Evolutionary conservation across 2,888 invertebrate genomes (phyloP).

Genomic region (Leucania comma): DNA sequence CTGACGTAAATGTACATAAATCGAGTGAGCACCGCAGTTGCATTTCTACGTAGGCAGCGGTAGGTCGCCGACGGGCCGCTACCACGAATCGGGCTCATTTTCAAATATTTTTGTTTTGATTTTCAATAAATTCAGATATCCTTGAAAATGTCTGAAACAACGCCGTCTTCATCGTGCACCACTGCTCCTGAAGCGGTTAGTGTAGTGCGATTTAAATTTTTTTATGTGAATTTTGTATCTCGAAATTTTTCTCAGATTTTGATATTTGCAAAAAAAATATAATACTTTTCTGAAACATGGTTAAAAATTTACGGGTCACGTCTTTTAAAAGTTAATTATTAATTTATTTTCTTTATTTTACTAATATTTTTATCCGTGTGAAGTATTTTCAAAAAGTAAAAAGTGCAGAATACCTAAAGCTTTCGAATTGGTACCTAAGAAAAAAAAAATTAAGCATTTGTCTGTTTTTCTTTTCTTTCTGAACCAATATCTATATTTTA

Average conservation of each 20-base stretch:
- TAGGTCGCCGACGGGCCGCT: constrained; percentile 4
- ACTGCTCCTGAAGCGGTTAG: constrained; percentile 14
- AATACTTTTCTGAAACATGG: background rate
- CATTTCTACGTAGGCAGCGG: constrained; percentile 23
- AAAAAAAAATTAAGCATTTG: no score
- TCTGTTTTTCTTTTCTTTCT: background rate
- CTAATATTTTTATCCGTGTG: background rate
- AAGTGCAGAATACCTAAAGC: no score
- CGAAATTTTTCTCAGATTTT: no score
- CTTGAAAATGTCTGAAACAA: constrained; percentile 23
- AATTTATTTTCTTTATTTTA: no score
- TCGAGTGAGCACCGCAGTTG: background rate
- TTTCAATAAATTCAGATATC: background rate
- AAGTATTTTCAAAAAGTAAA: background rate
- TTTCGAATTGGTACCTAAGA: no score
- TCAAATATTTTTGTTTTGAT: background rate
- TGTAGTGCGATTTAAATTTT: constrained; percentile 1
- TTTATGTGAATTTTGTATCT: no score
- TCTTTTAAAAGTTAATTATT: background rate
- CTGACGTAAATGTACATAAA: background rate
- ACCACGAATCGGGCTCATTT: background rate
- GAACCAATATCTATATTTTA: background rate
- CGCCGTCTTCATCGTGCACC: background rate
- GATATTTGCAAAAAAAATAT: background rate
- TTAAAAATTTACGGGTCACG: background rate